Evolutionary conservation across 2,888 invertebrate species (phyloP), one percentile per base, ranked within the genome.

Genomic region (Epirrhoe tristata): DNA sequence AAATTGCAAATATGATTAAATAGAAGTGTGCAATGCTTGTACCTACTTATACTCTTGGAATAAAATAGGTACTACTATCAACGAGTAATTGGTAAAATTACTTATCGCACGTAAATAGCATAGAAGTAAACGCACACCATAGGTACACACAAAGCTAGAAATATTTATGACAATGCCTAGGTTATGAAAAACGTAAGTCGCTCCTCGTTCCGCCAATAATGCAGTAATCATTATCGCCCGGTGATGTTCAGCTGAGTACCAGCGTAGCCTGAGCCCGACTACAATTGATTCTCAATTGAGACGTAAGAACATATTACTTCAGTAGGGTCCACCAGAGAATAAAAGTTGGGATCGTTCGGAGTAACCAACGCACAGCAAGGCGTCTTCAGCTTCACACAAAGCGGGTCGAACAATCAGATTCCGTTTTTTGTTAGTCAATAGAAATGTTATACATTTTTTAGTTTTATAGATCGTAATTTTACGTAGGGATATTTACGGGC

Each of bases 401-500:
- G 87, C 88, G 84, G 81, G 74, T 80, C 87, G 89, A 88, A 92
- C 91, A 90, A 91, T 92, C 91, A 82, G 86, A 88, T 83, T 83
- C 85, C 83, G 80, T 87, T 93, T 93, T 93, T 93, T 93, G 89
- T 92, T 83, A 83, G 82, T 87, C 89, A 90, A 93, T 92, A 93
- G 91, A 93, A 93, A 92, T 91, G 91, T 92, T 91, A 91, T 92
- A 89, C 85, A 87, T 91, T 93, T 92, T 93, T 93, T 90, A 78
- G 85, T 90, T 92, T 92, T 92, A 93, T 92, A 87, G 89, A 89
- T 89, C 92, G 90, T 93, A 90, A 93, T 93, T 93, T 93, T 85
- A 91, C 92, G 88, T 92, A 80, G 85, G 87, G 84, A 91, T 93
- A 92, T 93, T 93, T 93, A 93, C 90, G 91, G 89, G 86, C 90